These are phyloP conservation scores for Alces alces DNA, from an alignment of 2,113 vertebrate genomes.

Conservation along the genomic window DNA sequence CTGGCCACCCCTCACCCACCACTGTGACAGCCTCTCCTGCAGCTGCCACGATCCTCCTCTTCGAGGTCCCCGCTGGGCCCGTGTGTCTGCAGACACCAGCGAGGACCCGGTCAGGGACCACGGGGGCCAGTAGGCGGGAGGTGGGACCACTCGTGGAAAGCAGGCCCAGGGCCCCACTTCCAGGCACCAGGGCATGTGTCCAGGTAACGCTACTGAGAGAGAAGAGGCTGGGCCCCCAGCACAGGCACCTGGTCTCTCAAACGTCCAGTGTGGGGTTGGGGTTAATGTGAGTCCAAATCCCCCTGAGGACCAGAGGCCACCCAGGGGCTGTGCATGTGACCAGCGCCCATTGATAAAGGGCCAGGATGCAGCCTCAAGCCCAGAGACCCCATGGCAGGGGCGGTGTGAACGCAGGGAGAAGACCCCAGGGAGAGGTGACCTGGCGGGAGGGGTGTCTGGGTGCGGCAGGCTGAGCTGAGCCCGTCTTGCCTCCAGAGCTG, in stretches of 20 bases:
- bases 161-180: slow-evolving; percentile 61
- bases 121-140: background rate
- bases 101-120: background rate
- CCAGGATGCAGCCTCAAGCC: rapidly evolving
- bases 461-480: rapidly evolving
- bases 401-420: background rate
- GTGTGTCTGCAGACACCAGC: rapidly evolving
- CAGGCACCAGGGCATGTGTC: background rate
- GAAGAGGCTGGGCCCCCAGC: background rate
- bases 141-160: slow-evolving; percentile 62
- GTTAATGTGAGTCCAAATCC: background rate
- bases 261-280: background rate
- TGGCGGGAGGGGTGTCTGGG: rapidly evolving
- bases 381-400: rapidly evolving
- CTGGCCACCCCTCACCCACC: rapidly evolving
- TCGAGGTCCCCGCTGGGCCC: rapidly evolving
- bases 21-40: rapidly evolving
- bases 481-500: background rate
- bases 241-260: background rate
- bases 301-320: background rate
- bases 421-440: no score
- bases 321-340: background rate
- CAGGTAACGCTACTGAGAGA: background rate
- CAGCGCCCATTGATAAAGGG: background rate
- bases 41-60: background rate